Evolutionary conservation across 2,888 invertebrate genomes (phyloP).

Genomic region (Drosophila longiperda): DNA sequence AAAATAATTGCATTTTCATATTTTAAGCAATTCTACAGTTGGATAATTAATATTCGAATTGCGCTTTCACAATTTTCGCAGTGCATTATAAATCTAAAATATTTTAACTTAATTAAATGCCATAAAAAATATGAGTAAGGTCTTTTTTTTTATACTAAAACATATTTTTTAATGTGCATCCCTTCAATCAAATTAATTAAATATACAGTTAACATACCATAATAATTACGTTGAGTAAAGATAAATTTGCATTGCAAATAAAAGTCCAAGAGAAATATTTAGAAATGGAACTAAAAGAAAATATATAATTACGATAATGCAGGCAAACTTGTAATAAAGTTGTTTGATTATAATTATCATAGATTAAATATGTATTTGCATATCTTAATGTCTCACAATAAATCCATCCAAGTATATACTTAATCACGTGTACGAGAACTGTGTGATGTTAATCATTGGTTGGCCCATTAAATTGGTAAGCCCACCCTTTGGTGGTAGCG

Average conservation of each 20-base stretch:
- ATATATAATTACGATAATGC: not conserved
- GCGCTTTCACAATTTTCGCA: not conserved
- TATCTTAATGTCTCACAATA: not conserved
- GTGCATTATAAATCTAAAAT: not conserved
- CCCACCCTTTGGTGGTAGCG: constrained; percentile 2
- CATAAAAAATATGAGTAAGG: not conserved
- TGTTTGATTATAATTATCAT: not conserved
- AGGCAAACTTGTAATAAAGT: not conserved
- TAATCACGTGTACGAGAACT: not conserved
- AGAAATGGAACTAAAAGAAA: not conserved
- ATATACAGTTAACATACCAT: not conserved
- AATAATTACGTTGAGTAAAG: not conserved
- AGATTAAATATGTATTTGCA: not conserved
- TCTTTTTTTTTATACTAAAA: no score
- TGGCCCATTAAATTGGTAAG: constrained; percentile 36
- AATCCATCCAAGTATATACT: not conserved
- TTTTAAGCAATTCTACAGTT: not conserved
- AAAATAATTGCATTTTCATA: not conserved
- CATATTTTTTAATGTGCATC: not conserved
- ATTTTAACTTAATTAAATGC: not conserved
- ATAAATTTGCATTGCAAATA: not conserved
- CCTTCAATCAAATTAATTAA: not conserved
- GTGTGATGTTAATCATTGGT: constrained; percentile 19
- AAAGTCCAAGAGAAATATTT: not conserved
- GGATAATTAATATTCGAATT: not conserved